These are phyloP conservation scores for Coilia nasus DNA, from an alignment of 2,797 vertebrate genomes.

Conservation along the genomic window DNA sequence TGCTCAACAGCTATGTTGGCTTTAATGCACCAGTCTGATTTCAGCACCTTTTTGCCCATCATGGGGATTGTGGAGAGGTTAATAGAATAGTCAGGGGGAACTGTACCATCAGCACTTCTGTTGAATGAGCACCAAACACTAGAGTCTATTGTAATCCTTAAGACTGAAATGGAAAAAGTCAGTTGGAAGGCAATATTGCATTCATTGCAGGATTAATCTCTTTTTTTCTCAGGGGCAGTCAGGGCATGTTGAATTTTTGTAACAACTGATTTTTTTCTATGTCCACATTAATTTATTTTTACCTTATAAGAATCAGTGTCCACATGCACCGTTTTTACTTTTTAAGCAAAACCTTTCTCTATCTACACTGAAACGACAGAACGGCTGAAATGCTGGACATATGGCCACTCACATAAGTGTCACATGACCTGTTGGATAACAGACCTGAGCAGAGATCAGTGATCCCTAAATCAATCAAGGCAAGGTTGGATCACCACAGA, in stretches of 20 bases:
- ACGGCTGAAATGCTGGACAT: too few species aligned
- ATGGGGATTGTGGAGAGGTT: constrained; percentile 21
- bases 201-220: constrained; percentile 1
- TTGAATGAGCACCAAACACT: constrained; percentile 10
- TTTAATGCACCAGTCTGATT: constrained; percentile 31
- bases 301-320: too few species aligned
- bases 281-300: too few species aligned
- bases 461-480: too few species aligned
- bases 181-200: background rate
- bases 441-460: too few species aligned
- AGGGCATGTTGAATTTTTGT: background rate
- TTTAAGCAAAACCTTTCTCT: too few species aligned
- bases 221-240: constrained; percentile 25
- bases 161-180: constrained; percentile 21
- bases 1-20: background rate
- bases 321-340: too few species aligned
- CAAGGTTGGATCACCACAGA: too few species aligned
- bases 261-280: background rate
- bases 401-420: too few species aligned
- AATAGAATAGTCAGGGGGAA: constrained; percentile 6
- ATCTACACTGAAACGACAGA: too few species aligned
- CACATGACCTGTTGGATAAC: too few species aligned
- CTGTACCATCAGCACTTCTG: constrained; percentile 33
- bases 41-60: constrained; percentile 22
- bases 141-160: constrained; percentile 30